These are phyloP conservation scores for Hermetia illucens DNA, from an alignment of 1,140 invertebrate genomes.

Conservation along the genomic window DNA sequence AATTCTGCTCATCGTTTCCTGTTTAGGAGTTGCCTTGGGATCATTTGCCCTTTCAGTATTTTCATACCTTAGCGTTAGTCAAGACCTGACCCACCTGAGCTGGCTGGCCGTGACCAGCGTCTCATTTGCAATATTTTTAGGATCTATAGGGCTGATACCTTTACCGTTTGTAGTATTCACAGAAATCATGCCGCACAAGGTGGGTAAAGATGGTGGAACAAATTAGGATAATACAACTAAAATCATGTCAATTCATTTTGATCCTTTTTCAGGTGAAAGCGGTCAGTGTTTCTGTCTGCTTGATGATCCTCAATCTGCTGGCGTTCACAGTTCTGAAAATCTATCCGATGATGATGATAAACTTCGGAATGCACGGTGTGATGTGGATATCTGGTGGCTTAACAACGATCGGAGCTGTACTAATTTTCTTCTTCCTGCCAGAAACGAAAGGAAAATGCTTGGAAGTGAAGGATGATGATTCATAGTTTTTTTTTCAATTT, in stretches of 20 bases:
- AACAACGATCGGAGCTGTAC: conserved; percentile 15
- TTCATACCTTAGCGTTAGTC: conserved; percentile 10
- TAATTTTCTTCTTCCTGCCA: conserved; percentile 34
- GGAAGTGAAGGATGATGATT: no score
- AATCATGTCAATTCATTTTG: not conserved
- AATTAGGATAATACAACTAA: not conserved
- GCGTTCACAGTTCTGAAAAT: conserved; percentile 16
- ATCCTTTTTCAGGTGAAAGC: not conserved
- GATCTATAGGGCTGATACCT: conserved; percentile 20
- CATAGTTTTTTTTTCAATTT: no score
- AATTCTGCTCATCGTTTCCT: conserved; percentile 24
- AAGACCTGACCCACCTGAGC: conserved; percentile 12
- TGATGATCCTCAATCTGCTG: conserved; percentile 14
- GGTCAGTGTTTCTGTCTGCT: conserved; percentile 9
- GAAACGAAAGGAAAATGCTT: conserved; percentile 58
- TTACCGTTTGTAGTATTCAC: conserved; percentile 21
- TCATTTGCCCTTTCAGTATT: conserved; percentile 19
- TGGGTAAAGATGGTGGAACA: no score
- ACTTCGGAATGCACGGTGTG: conserved; percentile 13
- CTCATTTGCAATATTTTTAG: conserved; percentile 17
- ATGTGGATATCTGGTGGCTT: conserved; percentile 19
- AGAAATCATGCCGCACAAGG: conserved; percentile 24
- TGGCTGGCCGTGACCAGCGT: conserved; percentile 23
- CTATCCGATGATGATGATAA: conserved; percentile 15
- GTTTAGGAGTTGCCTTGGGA: conserved; percentile 17